Evolutionary conservation across 2,888 invertebrate genomes (phyloP), one percentile per base, ranked within the genome.

Genomic region (Trissolcus japonicus): DNA sequence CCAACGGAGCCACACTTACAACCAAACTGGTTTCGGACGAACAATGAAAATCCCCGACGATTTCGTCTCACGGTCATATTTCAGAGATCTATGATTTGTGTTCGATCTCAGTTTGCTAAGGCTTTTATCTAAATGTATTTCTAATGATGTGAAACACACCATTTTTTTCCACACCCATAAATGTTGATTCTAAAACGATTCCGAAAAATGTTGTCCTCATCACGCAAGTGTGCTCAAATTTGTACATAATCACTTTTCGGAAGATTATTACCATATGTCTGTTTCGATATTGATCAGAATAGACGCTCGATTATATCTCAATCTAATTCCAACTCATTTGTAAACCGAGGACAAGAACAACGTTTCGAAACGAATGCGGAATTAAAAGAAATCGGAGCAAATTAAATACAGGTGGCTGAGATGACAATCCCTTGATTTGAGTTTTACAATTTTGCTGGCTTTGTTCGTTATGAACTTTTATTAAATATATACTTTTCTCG

Each of bases 41-140:
- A 80, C 76, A 81, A 77, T 78, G 78, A 79, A 35, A 76, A 65
- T 46, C 19, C 19, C 56, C 62, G 54, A 63, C 19, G 62, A 66
- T 76, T 76, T 71, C 62, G 77, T 77, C 77, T 76, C 79, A 77
- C 63, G 77, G 78, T 72, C 75, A 51, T 80, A 77, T 80, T 72
- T 80, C 73, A 78, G 25, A 50, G 41, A 53, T 19, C 61, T 63
- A 57, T 73, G 79, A 79, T 76, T 76, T 69, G 69, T 71, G 60
- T 51, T 54, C 48, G 48, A 57, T 74, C 60, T 16, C 65, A 50
- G 67, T 79, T 79, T 79, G 68, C 68, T 79, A 74, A 72, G 51
- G 29, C 50, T 74, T 77, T 77, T 55, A 75, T 75, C 80, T 83
- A 67, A 76, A 71, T 71, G 59, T 68, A 63, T 72, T 68, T 67